Evolutionary conservation across 2,113 vertebrate species (phyloP).

Genomic region (Capreolus pygargus): DNA sequence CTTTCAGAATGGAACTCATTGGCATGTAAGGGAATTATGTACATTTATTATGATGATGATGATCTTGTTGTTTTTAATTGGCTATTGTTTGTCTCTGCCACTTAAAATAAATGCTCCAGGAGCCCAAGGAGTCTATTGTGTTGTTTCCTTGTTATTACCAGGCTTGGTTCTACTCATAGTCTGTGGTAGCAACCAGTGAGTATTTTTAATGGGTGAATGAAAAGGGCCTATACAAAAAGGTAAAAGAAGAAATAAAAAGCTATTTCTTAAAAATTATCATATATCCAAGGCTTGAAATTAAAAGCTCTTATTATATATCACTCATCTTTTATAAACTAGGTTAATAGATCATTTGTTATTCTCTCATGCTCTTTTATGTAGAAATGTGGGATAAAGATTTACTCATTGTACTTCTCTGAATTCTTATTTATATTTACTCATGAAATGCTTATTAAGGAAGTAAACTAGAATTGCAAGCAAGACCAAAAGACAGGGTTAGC

Average conservation of each 20-base stretch:
- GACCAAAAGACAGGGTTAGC: not conserved
- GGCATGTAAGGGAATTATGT: not conserved
- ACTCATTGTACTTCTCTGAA: not conserved
- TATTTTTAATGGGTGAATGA: not conserved
- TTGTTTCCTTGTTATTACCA: not conserved
- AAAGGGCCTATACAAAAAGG: not conserved
- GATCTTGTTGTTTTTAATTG: not conserved
- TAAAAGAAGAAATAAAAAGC: not conserved
- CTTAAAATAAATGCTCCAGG: not conserved
- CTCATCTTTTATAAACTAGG: not conserved
- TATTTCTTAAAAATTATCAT: not conserved
- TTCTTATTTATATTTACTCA: not conserved
- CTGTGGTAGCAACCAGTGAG: not conserved
- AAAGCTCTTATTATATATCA: not conserved
- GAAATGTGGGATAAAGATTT: not conserved
- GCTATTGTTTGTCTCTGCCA: not conserved
- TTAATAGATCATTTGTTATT: not conserved
- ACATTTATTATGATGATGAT: not conserved
- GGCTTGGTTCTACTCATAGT: not conserved
- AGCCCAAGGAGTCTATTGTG: not conserved
- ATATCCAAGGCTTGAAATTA: not conserved
- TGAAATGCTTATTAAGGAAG: slow-evolving; percentile 12
- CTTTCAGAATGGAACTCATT: not conserved
- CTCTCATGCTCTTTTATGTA: not conserved
- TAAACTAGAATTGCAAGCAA: slow-evolving; percentile 5